Percentiles rank a stretch among this genome's conserved stretches.
Evolutionary conservation across 2,113 vertebrate genomes (phyloP).

Genomic region (Mobula birostris): DNA sequence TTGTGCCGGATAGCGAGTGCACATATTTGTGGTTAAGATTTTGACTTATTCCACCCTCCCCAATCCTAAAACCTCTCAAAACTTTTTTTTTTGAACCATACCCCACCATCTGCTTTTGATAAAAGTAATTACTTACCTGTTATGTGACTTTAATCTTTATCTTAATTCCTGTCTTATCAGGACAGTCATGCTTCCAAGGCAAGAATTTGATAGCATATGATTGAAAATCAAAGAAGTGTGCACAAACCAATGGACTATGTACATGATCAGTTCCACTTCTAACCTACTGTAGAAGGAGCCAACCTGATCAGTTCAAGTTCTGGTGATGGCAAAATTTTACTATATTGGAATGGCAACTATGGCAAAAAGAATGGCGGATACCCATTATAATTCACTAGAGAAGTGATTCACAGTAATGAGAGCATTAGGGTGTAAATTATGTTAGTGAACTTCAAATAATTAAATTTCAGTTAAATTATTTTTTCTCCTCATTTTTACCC

Average conservation of each 20-base stretch:
- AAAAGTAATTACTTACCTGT: not conserved
- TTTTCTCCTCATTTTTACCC: not conserved
- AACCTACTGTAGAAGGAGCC: not conserved
- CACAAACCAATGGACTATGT: not conserved
- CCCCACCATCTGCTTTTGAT: not conserved
- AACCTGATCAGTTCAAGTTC: not conserved
- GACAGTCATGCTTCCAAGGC: not conserved
- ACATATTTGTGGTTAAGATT: slow-evolving; percentile 19
- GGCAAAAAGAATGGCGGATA: not conserved
- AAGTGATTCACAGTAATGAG: not conserved
- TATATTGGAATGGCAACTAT: not conserved
- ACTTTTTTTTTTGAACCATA: slow-evolving; percentile 8
- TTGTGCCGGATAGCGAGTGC: slow-evolving; percentile 1
- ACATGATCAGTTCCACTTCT: not conserved
- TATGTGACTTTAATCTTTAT: slow-evolving; percentile 13
- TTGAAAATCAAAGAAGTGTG: not conserved
- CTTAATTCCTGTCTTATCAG: not conserved
- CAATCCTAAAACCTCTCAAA: not conserved
- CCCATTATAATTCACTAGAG: not conserved
- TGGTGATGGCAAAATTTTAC: no score
- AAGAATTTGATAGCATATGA: not conserved
- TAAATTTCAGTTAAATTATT: not conserved
- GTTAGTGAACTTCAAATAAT: not conserved
- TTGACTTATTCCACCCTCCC: not conserved
- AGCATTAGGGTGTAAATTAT: not conserved